phyloP scores from a whole-genome alignment of 2,888 invertebrate genomes.

The Allophyes oxyacanthae region DNA sequence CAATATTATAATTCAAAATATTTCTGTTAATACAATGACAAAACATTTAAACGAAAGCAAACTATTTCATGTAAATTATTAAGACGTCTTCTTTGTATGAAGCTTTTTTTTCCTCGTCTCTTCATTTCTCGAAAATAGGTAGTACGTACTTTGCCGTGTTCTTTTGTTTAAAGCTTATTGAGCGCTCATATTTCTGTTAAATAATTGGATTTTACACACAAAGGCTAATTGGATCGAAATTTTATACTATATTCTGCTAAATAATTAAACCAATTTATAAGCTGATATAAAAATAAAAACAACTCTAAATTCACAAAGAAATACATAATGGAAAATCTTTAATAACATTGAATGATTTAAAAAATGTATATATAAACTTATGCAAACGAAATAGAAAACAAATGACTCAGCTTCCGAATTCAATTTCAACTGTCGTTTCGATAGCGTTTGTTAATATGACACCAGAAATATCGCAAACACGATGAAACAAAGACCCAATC shows the following conservation, averaged over 20 bases:
- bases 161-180: slow-evolving; percentile 12
- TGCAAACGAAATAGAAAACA: neutral
- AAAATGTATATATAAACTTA: too few relatives aligned
- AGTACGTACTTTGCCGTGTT: slow-evolving; percentile 18
- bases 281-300: neutral
- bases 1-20: too few relatives aligned
- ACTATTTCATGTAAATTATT: neutral
- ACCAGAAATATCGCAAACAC: slow-evolving; percentile 19
- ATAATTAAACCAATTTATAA: neutral
- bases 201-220: neutral
- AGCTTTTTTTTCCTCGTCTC: neutral
- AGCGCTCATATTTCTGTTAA: slow-evolving; percentile 5
- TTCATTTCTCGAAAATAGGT: slow-evolving; percentile 15
- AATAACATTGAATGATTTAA: too few relatives aligned
- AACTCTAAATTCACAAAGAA: too few relatives aligned
- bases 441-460: slow-evolving; percentile 14
- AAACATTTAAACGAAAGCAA: too few relatives aligned
- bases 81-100: neutral
- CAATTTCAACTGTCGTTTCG: slow-evolving; percentile 19
- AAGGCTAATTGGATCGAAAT: slow-evolving; percentile 8
- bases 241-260: neutral
- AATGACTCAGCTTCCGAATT: slow-evolving; percentile 14
- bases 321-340: too few relatives aligned
- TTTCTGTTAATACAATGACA: too few relatives aligned
- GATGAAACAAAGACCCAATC: slow-evolving; percentile 38